Percentiles rank a stretch among this genome's conserved stretches.
phyloP scores from a whole-genome alignment of 2,888 invertebrate species.

The Macrophya annulata region DNA sequence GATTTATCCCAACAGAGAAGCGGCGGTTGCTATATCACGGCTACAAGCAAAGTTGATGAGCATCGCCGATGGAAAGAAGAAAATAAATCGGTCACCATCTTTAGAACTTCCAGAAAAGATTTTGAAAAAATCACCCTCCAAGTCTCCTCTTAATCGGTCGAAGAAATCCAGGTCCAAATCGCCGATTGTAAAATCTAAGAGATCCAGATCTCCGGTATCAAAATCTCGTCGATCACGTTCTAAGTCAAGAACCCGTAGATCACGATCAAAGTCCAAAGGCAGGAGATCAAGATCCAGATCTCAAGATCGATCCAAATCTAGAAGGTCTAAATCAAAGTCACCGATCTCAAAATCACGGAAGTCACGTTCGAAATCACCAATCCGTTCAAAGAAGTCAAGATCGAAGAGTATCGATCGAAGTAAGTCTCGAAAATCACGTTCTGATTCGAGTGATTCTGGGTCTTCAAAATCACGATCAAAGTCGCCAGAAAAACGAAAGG shows the following conservation, averaged over 20 bases:
- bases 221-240: slow-evolving; percentile 68
- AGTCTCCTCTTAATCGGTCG: slow-evolving; percentile 71
- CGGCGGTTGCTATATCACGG: slow-evolving; percentile 82
- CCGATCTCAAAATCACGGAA: slow-evolving; percentile 73
- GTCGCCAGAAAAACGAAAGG: slow-evolving; percentile 73
- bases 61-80: slow-evolving; percentile 82
- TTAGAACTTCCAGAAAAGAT: slow-evolving; percentile 67
- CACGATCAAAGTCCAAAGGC: slow-evolving; percentile 67
- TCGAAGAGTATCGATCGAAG: slow-evolving; percentile 74
- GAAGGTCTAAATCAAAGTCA: slow-evolving; percentile 73
- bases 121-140: slow-evolving; percentile 72
- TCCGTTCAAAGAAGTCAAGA: slow-evolving; percentile 65
- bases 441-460: slow-evolving; percentile 73
- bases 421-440: slow-evolving; percentile 78
- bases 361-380: slow-evolving; percentile 72
- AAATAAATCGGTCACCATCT: slow-evolving; percentile 75
- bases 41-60: slow-evolving; percentile 85
- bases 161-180: slow-evolving; percentile 77
- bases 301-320: slow-evolving; percentile 72
- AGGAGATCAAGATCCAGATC: slow-evolving; percentile 73
- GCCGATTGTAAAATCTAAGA: slow-evolving; percentile 68
- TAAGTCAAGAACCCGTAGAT: slow-evolving; percentile 69
- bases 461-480: slow-evolving; percentile 75
- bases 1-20: slow-evolving; percentile 72
- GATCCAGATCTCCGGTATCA: slow-evolving; percentile 69